phyloP scores from a whole-genome alignment of 2,888 invertebrate species.

The Himalopsyche anomala region DNA sequence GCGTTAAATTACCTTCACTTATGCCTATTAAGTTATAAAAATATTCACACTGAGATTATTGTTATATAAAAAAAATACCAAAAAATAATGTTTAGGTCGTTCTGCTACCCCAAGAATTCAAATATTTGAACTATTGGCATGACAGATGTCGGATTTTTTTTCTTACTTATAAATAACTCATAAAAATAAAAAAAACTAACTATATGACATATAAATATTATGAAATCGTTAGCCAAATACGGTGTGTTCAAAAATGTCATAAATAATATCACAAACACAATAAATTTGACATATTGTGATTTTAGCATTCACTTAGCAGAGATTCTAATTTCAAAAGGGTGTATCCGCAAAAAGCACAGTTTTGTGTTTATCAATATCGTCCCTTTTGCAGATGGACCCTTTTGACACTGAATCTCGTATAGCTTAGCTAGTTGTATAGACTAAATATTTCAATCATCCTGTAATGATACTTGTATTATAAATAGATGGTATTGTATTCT shows the following conservation, averaged over 20 bases:
- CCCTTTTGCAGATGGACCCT: background rate
- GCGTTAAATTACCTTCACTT: too few species aligned
- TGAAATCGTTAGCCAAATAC: constrained; percentile 32
- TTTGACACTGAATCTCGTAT: background rate
- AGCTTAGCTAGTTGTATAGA: constrained; percentile 8
- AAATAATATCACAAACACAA: background rate
- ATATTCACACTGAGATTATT: too few species aligned
- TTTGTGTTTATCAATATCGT: background rate
- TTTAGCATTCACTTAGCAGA: background rate
- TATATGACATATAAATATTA: too few species aligned
- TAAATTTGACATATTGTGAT: constrained; percentile 27
- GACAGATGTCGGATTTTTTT: too few species aligned
- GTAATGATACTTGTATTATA: background rate
- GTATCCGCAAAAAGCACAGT: background rate
- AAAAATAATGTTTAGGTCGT: background rate
- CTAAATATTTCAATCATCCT: background rate
- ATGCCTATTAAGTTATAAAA: too few species aligned
- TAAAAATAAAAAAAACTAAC: too few species aligned
- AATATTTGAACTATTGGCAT: too few species aligned
- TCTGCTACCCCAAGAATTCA: constrained; percentile 27
- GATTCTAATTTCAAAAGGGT: background rate
- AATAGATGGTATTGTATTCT: background rate
- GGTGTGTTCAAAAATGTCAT: constrained; percentile 37
- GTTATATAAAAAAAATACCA: background rate
- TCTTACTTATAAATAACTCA: too few species aligned